Base-by-base conservation (phyloP, 2,888 invertebrate species). In the Bedellia somnulentella region DNA sequence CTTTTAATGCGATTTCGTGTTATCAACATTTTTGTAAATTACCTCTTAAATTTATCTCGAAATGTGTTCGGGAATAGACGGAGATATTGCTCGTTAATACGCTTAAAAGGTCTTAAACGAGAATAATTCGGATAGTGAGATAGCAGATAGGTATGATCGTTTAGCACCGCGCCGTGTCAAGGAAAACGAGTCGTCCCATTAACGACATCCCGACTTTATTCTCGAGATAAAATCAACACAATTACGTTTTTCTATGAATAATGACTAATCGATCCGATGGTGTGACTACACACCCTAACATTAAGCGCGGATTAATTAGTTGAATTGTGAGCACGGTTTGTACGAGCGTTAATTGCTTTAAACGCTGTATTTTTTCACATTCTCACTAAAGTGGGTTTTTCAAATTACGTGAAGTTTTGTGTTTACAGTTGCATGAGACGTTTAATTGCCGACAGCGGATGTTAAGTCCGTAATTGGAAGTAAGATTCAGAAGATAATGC, bases 371-470 rank as follows among this genome's bases (percentile, higher is more conserved):
- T 67, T 68, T 59, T 70, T 64, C 53, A 61, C 53, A 58, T 67
- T 63, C 58, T 52, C 49, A 36, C 55, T 59, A 60, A 31, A 66
- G 57, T 63, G 60, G 59, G 52, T 58, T 68, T 32, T 66, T 60
- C 50, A 63, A 67, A 68, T 59, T 52, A 54, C 49, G 49, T 57
- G 55, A 57, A 54, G 56, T 58, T 66, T 57, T 57, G 51, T 63
- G 57, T 70, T 64, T 67, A 68, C 67, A 66, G 66, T 64, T 68
- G 67, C 67, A 58, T 59, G 66, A 59, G 57, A 66, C 55, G 47
- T 56, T 62, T 71, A 70, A 71, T 71, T 68, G 60, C 61, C 40
- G 47, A 44, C 49, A 55, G 52, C 58, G 63, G 63, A 70, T 61
- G 63, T 67, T 60, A 59, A 59, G 55, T 57, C 61, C 50, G 60